These are phyloP conservation scores for Canis aureus DNA, from an alignment of 2,113 vertebrate species.

Conservation along the genomic window DNA sequence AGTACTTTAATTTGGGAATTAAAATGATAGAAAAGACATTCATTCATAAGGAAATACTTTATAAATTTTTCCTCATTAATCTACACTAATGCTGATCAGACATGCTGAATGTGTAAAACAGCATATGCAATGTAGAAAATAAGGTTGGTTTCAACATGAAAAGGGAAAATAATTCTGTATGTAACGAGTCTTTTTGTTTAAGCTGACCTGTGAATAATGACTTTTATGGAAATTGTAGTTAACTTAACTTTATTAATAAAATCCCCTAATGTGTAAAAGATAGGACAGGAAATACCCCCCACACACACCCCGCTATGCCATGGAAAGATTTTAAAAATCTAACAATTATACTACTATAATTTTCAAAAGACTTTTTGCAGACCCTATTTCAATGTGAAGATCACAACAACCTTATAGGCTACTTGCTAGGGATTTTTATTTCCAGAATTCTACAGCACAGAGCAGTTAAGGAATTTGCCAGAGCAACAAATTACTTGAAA, in stretches of 20 bases:
- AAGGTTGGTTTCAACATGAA: background rate
- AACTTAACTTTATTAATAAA: background rate
- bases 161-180: background rate
- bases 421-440: background rate
- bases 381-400: background rate
- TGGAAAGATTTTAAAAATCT: background rate
- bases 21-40: background rate
- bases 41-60: constrained; percentile 1
- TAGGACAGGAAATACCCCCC: background rate
- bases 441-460: background rate
- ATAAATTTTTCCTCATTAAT: background rate
- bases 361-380: background rate
- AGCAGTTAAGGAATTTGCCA: background rate
- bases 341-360: background rate
- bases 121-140: background rate
- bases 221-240: background rate
- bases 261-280: background rate
- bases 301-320: too few species aligned
- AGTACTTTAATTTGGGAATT: background rate
- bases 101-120: background rate
- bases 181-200: background rate
- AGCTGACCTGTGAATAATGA: background rate
- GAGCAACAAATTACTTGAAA: background rate
- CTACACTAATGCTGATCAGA: background rate
- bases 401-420: background rate